Evolutionary conservation across 2,113 vertebrate species (phyloP), one percentile per base, ranked within the genome.

Genomic region (Cariama cristata): DNA sequence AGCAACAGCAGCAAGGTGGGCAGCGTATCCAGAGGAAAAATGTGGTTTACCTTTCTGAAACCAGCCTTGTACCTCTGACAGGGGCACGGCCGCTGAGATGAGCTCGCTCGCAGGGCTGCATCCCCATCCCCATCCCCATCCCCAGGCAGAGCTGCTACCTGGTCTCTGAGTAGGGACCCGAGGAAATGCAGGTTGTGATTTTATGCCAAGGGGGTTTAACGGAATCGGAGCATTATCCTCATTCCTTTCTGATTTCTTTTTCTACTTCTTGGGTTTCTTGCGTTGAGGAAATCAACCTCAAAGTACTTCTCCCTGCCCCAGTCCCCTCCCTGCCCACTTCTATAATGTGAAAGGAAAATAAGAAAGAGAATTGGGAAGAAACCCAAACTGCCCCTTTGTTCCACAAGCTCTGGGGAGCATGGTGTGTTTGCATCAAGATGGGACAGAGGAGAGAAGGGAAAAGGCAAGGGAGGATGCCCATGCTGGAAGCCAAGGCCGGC

Each of bases 51-150:
- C 82, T 40, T 58, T 21, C n/a, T 5, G 38, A 45, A 35, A 21
- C 27, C 62, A 52, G 86, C 44, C 47, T 8, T 2, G 73, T 4
- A 7, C 23, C 59, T 28, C 40, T 23, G 53, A 3, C 7, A 8
- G 0, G 7, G 53, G 17, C 22, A 33, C 26, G 33, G 1, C 71
- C 11, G 5, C 45, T 1, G 19, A 14, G 50, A 6, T 2, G 26
- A 33, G 76, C 60, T 53, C 2, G 5, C 49, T 8, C 26, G 4
- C 45, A 5, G 66, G 26, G 81, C 59, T 8, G 50, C 4, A 2
- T 1, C 22, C 14, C 0, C 33, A 17, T 0, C 55, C 23, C 1
- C 33, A 50, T 8, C 63, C 27, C 4, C 26, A 3, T 47, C 11
- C 2, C 53, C 8, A 1, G 16, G n/a, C 11, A 5, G 30, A 86